phyloP scores from a whole-genome alignment of 2,113 vertebrate genomes.

The Puntigrus tetrazona region DNA sequence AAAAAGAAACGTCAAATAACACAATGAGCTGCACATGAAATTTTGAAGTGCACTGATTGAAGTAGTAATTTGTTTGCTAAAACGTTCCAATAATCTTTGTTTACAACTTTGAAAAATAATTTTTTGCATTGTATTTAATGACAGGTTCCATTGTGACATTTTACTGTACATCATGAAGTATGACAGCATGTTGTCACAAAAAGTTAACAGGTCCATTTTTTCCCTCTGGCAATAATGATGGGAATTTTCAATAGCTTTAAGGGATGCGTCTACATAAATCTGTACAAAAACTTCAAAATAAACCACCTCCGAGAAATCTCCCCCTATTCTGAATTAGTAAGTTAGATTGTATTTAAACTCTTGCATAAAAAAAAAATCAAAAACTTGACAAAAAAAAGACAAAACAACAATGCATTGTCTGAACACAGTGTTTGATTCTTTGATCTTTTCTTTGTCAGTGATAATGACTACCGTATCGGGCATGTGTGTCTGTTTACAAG shows the following conservation, averaged over 20 bases:
- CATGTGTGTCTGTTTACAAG: slow-evolving; percentile 15
- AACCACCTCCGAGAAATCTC: background rate
- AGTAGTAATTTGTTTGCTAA: too few species aligned
- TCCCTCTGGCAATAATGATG: background rate
- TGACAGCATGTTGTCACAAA: background rate
- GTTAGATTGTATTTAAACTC: background rate
- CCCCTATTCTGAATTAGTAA: background rate
- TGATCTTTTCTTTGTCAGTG: background rate
- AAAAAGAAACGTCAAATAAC: background rate
- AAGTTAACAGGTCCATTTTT: background rate
- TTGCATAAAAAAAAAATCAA: background rate
- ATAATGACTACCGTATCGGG: slow-evolving; percentile 3
- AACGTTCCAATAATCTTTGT: too few species aligned
- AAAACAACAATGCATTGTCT: background rate
- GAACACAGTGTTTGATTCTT: background rate
- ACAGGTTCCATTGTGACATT: background rate
- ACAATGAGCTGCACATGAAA: background rate
- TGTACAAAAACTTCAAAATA: background rate
- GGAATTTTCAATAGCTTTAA: too few species aligned
- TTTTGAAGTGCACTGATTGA: background rate
- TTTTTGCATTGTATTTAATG: too few species aligned
- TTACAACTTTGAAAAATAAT: too few species aligned
- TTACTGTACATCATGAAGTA: background rate
- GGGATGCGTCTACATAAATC: background rate
- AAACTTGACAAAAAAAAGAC: background rate